Conservation (phyloP, 2,797 vertebrate genomes). For the Enteromius trimaculatus region DNA sequence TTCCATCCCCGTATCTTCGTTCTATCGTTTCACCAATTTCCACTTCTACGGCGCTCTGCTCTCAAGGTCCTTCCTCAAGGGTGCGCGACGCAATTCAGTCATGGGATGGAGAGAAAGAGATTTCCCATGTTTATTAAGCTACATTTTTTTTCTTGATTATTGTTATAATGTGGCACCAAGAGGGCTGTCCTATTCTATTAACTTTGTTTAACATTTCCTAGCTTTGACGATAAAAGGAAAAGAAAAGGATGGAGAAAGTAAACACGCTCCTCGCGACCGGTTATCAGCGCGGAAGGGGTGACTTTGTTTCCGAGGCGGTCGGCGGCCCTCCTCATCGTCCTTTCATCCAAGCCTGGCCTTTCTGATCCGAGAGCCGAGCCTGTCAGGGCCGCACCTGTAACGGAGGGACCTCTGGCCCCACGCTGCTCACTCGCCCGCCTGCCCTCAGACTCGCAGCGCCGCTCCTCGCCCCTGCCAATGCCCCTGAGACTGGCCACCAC, state of each 20-base stretch:
- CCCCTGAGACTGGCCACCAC: constrained; percentile 74
- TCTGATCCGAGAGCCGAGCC: constrained; percentile 75
- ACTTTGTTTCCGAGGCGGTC: constrained; percentile 69
- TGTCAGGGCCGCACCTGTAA: constrained; percentile 82
- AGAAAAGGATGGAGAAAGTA: constrained; percentile 13
- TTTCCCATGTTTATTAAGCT: constrained; percentile 49
- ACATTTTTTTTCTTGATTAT: constrained; percentile 42
- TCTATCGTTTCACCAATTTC: constrained; percentile 46
- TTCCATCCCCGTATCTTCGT: constrained; percentile 31
- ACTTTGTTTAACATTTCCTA: constrained; percentile 47
- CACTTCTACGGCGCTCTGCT: constrained; percentile 40
- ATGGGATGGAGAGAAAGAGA: neutral
- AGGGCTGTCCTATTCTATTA: constrained; percentile 48
- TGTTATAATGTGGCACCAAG: constrained; percentile 44
- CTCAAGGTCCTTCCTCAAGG: constrained; percentile 61
- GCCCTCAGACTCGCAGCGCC: constrained; percentile 44
- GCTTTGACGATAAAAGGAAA: constrained; percentile 42
- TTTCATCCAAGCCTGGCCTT: constrained; percentile 65
- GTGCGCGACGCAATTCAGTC: constrained; percentile 39
- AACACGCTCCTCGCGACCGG: constrained; percentile 5
- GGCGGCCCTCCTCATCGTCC: constrained; percentile 67
- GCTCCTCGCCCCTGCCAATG: constrained; percentile 67
- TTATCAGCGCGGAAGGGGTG: constrained; percentile 60
- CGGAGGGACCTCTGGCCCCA: constrained; percentile 67
- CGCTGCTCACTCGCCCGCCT: constrained; percentile 13